Base-by-base conservation (phyloP, 2,113 vertebrate species). In the Corvus moneduloides region DNA sequence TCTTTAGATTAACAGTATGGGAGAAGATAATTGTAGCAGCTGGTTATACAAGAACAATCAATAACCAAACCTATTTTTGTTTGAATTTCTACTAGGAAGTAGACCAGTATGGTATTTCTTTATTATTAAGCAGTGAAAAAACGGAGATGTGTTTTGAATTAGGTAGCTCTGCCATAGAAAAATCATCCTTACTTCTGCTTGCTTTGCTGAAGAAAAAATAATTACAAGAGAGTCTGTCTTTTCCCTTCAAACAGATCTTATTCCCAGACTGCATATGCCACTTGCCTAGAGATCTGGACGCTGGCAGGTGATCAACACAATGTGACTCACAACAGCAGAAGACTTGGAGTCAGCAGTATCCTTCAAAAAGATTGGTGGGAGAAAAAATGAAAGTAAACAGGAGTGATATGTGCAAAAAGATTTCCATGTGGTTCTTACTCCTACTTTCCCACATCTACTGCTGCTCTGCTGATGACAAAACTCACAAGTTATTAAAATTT, bases 401-500 rank as follows among this genome's bases (percentile, higher is more conserved):
- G 56, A 80, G 10, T 2, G 15, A 68, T 77, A 64, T 52, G 46
- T 87, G 43, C 49, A 48, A 75, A 93, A 74, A 84, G 10, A 71
- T 84, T 94, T 94, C 87, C 52, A 39, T 89, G 84, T 69, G 63
- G 48, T 87, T 90, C 80, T 75, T 88, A 23, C 37, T 88, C 88
- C 71, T 95, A 13, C 59, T 94, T 93, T 88, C 67, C 89, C 54
- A 69, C 44, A 78, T 90, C 59, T 89, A 68, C 83, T 92, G 87
- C 87, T 92, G 59, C 87, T 97, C 76, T 54, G 62, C 63, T 95
- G 87, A 92, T 89, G 92, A 90, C 55, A 92, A 61, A 97, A 90
- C 79, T 87, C 27, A 8, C 88, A 93, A 95, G 89, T 94, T 95
- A 96, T 95, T 96, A 96, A 96, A 97, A 89, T 89, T 49, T 90